Evolutionary conservation across 2,888 invertebrate species (phyloP), one percentile per base, ranked within the genome.

Genomic region (Rotaria sp.): DNA sequence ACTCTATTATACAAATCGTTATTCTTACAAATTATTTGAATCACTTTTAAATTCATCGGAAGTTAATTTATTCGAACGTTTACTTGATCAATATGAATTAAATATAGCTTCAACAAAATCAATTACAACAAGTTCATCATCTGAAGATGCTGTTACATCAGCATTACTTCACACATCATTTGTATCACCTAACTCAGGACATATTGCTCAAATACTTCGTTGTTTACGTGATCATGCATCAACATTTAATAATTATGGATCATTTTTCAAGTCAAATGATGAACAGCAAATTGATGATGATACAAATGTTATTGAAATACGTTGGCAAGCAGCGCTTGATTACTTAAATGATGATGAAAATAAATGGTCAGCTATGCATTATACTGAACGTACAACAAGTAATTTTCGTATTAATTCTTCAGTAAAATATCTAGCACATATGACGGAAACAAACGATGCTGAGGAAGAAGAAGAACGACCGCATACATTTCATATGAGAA

Each of bases 41-140:
- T 75, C 75, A 26, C 26, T 75, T 26, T 41, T 75, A 13, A 75
- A 75, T 41, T 24, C 38, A 26, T 41, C 75, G 1, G 35, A 67
- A 30, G 4, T 67, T 30, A 75, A 75, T n/a, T 75, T 75, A 41
- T 41, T 75, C 26, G 75, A 75, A 21, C 75, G 75, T 38, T 75
- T 75, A 75, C 41, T 75, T 45, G 75, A 75, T 75, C 75, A 75
- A 41, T 75, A 75, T 75, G 75, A 75, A 75, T 26, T 35, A 35
- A 67, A 67, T 67, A 35, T 30, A 35, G 30, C 30, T 4, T 57
- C 57, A n/a, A n/a, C 30, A 15, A 30, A 67, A 67, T 24, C 41
- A 24, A 26, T 26, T 5, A 30, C 67, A 30, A 30, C 67, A 67
- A 67, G 35, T 30, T 35, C 67, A 30, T 18, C 35, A n/a, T 30